phyloP scores from a whole-genome alignment of 2,797 vertebrate genomes.

The Eulemur albifrons region DNA sequence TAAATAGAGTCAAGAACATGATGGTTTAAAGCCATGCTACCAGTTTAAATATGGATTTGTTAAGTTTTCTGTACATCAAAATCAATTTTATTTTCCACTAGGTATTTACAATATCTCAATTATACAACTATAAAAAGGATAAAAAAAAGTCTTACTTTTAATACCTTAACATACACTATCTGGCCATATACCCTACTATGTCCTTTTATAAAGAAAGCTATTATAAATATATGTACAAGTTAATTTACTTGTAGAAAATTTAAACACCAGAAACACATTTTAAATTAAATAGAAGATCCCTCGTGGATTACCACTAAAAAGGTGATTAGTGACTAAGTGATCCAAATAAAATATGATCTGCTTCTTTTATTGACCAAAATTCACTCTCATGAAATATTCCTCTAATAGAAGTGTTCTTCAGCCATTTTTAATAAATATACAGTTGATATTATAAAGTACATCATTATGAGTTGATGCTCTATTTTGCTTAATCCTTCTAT shows the following conservation, averaged over 20 bases:
- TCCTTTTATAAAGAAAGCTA: not conserved
- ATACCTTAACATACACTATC: not conserved
- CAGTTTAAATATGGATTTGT: not conserved
- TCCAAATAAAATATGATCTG: not conserved
- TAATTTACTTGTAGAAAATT: not conserved
- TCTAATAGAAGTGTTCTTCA: not conserved
- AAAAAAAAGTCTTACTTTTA: not conserved
- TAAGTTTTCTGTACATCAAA: not conserved
- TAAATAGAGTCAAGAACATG: not conserved
- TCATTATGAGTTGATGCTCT: not conserved
- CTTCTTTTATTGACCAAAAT: not conserved
- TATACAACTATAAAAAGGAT: not conserved
- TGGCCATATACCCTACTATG: not conserved
- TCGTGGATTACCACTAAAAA: not conserved
- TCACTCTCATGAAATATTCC: not conserved
- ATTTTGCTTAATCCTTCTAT: conserved; percentile 30
- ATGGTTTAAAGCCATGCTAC: not conserved
- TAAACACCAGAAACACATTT: not conserved
- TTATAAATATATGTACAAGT: not conserved
- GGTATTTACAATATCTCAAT: not conserved
- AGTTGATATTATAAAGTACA: not conserved
- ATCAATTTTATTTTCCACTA: not conserved
- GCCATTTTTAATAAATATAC: not conserved
- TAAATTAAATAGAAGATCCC: not conserved
- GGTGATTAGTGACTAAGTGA: not conserved